phyloP scores from a whole-genome alignment of 2,888 invertebrate species.

The Chorisops tibialis region DNA sequence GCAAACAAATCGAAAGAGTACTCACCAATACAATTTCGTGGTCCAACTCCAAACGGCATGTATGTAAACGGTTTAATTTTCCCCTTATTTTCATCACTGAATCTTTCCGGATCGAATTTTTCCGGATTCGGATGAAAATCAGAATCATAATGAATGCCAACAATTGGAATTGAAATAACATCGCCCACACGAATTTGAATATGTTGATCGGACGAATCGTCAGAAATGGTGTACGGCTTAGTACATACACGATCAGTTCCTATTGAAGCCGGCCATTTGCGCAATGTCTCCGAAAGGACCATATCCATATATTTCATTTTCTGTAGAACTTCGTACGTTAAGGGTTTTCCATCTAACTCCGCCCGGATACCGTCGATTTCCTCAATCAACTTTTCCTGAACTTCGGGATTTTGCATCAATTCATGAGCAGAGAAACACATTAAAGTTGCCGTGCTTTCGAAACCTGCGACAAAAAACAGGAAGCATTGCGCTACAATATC shows the following conservation, averaged over 20 bases:
- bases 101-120: constrained; percentile 60
- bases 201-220: constrained; percentile 37
- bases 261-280: constrained; percentile 56
- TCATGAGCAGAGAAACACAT: constrained; percentile 58
- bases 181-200: constrained; percentile 45
- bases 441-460: constrained; percentile 52
- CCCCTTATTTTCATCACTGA: constrained; percentile 57
- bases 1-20: no score
- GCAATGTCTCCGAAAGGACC: constrained; percentile 55
- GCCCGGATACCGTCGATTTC: constrained; percentile 56
- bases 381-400: constrained; percentile 56
- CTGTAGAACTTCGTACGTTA: constrained; percentile 57
- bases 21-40: constrained; percentile 54
- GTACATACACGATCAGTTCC: constrained; percentile 55
- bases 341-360: constrained; percentile 50
- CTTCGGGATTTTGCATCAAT: constrained; percentile 58
- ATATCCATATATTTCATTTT: constrained; percentile 61
- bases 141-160: constrained; percentile 55
- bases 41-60: constrained; percentile 60
- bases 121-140: constrained; percentile 56
- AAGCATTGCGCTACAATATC: constrained; percentile 37
- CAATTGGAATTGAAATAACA: constrained; percentile 48
- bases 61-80: constrained; percentile 54
- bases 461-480: constrained; percentile 59
- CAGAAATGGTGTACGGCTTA: constrained; percentile 53